Evolutionary conservation across 2,797 vertebrate species (phyloP), one percentile per base, ranked within the genome.

Genomic region (Catostomus latipinnis): DNA sequence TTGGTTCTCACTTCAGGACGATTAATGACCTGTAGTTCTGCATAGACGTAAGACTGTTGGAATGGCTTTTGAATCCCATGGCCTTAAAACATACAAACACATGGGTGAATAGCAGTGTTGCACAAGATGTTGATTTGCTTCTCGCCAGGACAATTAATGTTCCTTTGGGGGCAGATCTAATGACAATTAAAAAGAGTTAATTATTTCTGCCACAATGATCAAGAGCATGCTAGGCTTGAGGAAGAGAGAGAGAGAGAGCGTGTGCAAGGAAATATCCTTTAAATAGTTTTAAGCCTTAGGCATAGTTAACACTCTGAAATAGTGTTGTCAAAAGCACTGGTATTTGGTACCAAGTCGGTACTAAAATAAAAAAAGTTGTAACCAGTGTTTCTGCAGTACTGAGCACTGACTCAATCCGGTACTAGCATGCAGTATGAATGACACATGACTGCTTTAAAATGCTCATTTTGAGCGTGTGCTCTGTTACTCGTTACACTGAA

Each of bases 131-230:
- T 74, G 49, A 86, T 76, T 75, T 52, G 76, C 16, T 69, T 78
- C 76, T 88, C 81, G 48, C 77, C 53, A 67, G 53, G 76, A 81
- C 74, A 72, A 76, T 82, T 82, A 82, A 75, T 68, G 76, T 71
- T 57, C 78, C 78, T 84, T 83, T 77, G 84, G 80, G 69, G 67
- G 76, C 71, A 80, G 75, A 82, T 86, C 85, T 86, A 85, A 83
- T 83, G 85, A 86, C 86, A 87, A 88, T 86, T 88, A 87, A 82
- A 86, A 81, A 79, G 74, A 80, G 81, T 76, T 75, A 66, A 85
- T 76, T 88, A 74, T 83, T 87, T 85, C 83, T 83, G 84, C 87
- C 82, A 80, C 83, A 80, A 86, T 83, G 86, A 88, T 87, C 85
- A 85, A 86, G 79, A 84, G 81, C 77, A 75, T 46, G 18, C 57